Base-by-base conservation (phyloP, 2,888 invertebrate species). In the Drosophila paranaensis region DNA sequence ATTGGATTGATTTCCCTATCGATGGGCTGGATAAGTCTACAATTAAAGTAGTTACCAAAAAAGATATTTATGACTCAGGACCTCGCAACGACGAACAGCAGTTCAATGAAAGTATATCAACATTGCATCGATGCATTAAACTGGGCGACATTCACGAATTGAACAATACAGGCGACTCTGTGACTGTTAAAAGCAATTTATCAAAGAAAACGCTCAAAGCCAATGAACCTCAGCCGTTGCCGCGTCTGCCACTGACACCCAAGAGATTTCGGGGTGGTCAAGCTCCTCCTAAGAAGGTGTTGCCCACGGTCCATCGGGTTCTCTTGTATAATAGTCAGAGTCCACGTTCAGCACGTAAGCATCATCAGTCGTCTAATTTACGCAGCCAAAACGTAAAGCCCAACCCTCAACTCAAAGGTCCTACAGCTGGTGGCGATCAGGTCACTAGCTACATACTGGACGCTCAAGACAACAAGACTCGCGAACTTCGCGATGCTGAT, bases 291-390 rank as follows among this genome's bases (percentile, higher is more conserved):
- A 91, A 90, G 46, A 90, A 90, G 71, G 74, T 77, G 27, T 77
- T 91, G 51, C 87, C 92, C 33, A 87, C 90, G 37, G 78, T 87
- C 1, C 91, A 86, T 43, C 82, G 92, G 33, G 91, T 92, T 16
- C 80, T 92, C 45, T 76, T 92, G 25, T 92, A 92, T 61, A 92
- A 91, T 76, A 91, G 82, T 55, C 89, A 90, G 66, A 92, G 92
- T 72, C 92, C 91, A 39, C 78, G 91, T 39, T 72, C 88, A 51
- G 74, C 90, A 20, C 90, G 90, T 55, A 90, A 90, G 71, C 91
- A 64, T 77, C 91, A 64, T 76, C 86, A 46, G 61, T 75, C 54
- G 54, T 45, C 48, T 80, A 80, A 37, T 67, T 58, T 72, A 48
- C 86, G 90, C 20, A 62, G 51, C 42, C 77, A 80, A 68, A 39